Percentiles rank a stretch among this genome's conserved stretches.
Conservation (phyloP, 2,888 invertebrate genomes). For the Zele albiditarsus region DNA sequence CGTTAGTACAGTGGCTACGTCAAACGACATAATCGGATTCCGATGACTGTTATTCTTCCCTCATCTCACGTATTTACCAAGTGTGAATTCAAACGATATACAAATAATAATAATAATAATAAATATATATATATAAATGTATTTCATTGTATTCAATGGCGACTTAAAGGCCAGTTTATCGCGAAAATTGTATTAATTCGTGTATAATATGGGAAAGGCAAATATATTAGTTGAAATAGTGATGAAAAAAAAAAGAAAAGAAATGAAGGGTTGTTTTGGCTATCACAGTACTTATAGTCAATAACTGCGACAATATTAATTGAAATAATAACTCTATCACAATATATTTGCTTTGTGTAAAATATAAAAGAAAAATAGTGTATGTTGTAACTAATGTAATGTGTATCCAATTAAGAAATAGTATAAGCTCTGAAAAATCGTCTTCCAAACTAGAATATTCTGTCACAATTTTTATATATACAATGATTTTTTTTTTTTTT, state of each 20-base stretch:
- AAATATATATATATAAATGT: constrained; percentile 18
- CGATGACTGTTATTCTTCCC: constrained; percentile 40
- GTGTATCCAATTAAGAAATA: too few species aligned
- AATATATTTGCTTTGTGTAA: too few species aligned
- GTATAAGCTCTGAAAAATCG: background rate
- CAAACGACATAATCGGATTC: constrained; percentile 58
- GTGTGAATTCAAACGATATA: constrained; percentile 16
- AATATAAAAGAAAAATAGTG: too few species aligned
- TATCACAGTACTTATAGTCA: too few species aligned
- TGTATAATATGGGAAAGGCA: constrained; percentile 62
- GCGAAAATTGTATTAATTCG: constrained; percentile 51
- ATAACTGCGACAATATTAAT: too few species aligned
- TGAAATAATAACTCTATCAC: too few species aligned
- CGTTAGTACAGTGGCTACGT: constrained; percentile 30
- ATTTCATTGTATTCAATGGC: constrained; percentile 33
- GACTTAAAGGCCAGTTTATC: constrained; percentile 40
- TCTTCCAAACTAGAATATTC: background rate
- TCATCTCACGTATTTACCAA: constrained; percentile 46
- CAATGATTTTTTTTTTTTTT: constrained; percentile 1
- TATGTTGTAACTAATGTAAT: too few species aligned
- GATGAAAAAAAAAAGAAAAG: background rate
- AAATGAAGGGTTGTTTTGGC: background rate
- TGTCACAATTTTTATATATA: background rate
- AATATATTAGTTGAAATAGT: constrained; percentile 45
- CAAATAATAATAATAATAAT: background rate